Conservation (phyloP, 2,797 vertebrate species). For the Lophius americanus region DNA sequence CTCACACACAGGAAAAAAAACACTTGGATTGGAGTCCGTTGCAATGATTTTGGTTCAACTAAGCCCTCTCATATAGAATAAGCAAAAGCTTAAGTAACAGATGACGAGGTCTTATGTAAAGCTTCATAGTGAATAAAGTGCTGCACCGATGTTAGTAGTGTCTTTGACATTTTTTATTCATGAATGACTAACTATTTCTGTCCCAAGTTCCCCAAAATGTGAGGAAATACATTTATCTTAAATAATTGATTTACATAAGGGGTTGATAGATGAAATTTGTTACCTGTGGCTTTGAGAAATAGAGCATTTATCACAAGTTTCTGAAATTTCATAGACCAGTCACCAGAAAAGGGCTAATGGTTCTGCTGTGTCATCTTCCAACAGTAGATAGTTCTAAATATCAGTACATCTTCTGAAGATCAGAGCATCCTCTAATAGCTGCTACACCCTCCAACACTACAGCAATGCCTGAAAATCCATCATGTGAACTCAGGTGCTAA, state of each 20-base stretch:
- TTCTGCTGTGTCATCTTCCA: neutral
- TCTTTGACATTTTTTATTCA: neutral
- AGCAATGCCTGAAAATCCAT: slow-evolving; percentile 3
- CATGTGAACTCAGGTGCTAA: slow-evolving; percentile 7
- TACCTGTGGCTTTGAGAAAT: neutral
- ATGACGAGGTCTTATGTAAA: neutral
- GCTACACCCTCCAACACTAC: neutral
- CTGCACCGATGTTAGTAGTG: too few relatives aligned
- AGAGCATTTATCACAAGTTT: neutral
- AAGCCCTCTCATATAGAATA: neutral
- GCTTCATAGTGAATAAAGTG: neutral
- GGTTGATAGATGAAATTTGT: neutral
- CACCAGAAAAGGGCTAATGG: neutral
- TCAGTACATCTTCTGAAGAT: neutral
- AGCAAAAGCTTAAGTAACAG: neutral
- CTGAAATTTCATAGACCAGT: neutral
- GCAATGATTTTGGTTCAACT: neutral
- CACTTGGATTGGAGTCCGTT: neutral
- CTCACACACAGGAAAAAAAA: slow-evolving; percentile 14
- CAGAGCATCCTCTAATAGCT: too few relatives aligned
- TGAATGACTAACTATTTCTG: neutral
- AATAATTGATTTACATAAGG: neutral
- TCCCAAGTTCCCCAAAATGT: neutral
- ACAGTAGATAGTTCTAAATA: neutral
- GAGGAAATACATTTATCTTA: neutral